Evolutionary conservation across 2,113 vertebrate species (phyloP).

Genomic region (Odontesthes bonariensis): DNA sequence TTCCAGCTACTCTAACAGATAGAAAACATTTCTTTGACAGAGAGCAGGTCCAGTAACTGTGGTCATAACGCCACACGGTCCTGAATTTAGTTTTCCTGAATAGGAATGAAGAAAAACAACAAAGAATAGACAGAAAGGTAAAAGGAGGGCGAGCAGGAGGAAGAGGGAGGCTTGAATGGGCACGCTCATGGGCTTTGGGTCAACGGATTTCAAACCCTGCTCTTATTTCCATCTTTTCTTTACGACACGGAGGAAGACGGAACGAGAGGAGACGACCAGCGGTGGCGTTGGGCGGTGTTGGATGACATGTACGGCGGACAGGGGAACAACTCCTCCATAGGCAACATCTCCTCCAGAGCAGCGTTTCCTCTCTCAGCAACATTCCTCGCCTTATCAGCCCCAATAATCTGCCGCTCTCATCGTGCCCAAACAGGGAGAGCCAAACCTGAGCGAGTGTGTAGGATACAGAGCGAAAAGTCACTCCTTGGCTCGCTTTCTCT

Average conservation of each 20-base stretch:
- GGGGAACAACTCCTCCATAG: slow-evolving; percentile 49
- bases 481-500: slow-evolving; percentile 63
- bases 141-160: slow-evolving; percentile 13
- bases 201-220: slow-evolving; percentile 73
- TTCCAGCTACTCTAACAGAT: too few species aligned
- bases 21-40: too few species aligned
- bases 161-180: slow-evolving; percentile 67
- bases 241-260: slow-evolving; percentile 3
- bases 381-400: slow-evolving; percentile 77
- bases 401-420: slow-evolving; percentile 79
- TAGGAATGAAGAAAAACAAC: not conserved
- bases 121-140: not conserved
- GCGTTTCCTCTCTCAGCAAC: slow-evolving; percentile 77
- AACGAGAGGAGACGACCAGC: slow-evolving; percentile 26
- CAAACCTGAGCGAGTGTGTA: slow-evolving; percentile 44
- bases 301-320: slow-evolving; percentile 45
- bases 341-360: slow-evolving; percentile 67
- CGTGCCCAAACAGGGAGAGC: slow-evolving; percentile 84
- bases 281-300: slow-evolving; percentile 18
- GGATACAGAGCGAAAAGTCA: slow-evolving; percentile 29
- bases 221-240: slow-evolving; percentile 33
- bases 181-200: slow-evolving; percentile 75
- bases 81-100: not conserved
- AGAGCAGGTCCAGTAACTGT: not conserved
- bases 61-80: not conserved